A percentile compares a stretch with the other conserved stretches of the same genome.
Conservation (phyloP, 2,113 vertebrate genomes). For the Oryctolagus cuniculus region DNA sequence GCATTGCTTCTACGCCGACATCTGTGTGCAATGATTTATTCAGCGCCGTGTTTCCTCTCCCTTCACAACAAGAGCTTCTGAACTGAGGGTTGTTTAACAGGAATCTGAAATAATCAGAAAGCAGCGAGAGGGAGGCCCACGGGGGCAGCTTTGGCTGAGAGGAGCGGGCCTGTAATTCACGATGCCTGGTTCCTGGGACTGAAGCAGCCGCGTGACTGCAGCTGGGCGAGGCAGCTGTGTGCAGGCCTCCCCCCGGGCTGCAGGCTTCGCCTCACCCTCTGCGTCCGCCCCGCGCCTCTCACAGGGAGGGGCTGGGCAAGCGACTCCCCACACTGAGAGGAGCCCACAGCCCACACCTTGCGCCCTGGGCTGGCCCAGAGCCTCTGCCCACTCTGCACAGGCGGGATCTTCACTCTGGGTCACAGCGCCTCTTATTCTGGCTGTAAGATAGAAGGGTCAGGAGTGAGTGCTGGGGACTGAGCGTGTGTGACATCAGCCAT, state of each 20-base stretch:
- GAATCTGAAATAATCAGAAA: conserved; percentile 2
- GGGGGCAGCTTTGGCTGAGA: not conserved
- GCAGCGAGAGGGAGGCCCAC: not conserved
- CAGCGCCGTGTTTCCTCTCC: not conserved
- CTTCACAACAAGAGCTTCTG: not conserved
- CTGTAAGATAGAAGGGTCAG: not conserved
- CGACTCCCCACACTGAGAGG: no score
- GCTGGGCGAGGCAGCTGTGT: not conserved
- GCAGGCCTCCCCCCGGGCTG: no score
- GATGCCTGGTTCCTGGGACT: not conserved
- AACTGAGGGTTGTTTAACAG: not conserved
- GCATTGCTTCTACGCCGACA: not conserved
- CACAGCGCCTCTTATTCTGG: not conserved
- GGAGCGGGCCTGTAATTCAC: not conserved
- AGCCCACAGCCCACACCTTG: no score
- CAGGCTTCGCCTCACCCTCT: accelerated
- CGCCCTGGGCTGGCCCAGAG: no score
- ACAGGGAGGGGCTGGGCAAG: no score
- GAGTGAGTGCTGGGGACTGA: not conserved
- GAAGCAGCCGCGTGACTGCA: not conserved
- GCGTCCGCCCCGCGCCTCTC: not conserved
- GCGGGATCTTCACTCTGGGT: not conserved
- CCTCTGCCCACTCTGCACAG: not conserved
- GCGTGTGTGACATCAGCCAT: no score
- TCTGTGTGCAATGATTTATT: not conserved